Evolutionary conservation across 2,888 invertebrate species (phyloP), one percentile per base, ranked within the genome.

Genomic region (Rosalia funebris): DNA sequence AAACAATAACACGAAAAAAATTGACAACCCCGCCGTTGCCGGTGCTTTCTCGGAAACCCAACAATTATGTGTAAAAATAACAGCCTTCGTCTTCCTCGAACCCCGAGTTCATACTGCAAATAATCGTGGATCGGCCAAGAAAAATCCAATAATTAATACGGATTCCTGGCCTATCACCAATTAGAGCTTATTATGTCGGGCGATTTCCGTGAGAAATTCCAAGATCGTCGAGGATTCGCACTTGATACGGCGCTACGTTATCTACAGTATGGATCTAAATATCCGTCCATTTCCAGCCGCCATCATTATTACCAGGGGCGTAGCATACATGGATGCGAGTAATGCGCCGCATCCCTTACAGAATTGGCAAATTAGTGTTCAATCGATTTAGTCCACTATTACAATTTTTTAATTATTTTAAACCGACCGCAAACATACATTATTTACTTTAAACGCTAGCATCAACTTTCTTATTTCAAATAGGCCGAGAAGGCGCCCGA

Each of bases 201-300:
- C 39, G 36, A 50, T 50, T 50, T 50, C 50, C 50, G 50, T 50
- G 50, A 39, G 50, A 50, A 39, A 19, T 39, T 37, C 48, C 32
- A 36, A 37, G 36, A 36, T 37, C n/a, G 44, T 25, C 0, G 44
- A 25, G 10, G 25, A 14, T 44, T 11, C 14, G 20, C 12, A 12
- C 19, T 39, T n/a, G 34, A n/a, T 17, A 15, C 17, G 39, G 39
- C 50, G 50, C 50, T 50, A 25, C 1, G n/a, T 14, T 50, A 50
- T 50, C 50, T 39, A 25, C 9, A 3, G 3, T 25, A 9, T 25
- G 14, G 39, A 50, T 50, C 50, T 50, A 39, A 50, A 50, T 50
- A 39, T 3, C 15, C 15, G 34, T 10, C 19, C 19, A 50, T 37
- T 39, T 25, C 15, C 37, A 50, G 15, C 39, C n/a, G 36, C 36